phyloP scores from a whole-genome alignment of 2,113 vertebrate species.

The Spheniscus mendiculus region DNA sequence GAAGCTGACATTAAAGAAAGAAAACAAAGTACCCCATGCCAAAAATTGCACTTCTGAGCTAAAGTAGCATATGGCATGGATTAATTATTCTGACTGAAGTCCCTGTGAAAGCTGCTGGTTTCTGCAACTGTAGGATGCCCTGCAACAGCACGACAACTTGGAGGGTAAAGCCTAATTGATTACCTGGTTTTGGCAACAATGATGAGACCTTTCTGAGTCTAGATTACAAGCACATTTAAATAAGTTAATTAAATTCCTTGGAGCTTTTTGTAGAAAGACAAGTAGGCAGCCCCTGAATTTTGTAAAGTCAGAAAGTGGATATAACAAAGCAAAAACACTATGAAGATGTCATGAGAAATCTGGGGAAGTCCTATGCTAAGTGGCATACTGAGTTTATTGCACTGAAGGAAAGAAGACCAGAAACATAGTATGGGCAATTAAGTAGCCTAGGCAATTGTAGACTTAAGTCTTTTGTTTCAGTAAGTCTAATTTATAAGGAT shows the following conservation, averaged over 20 bases:
- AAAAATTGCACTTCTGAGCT: not conserved
- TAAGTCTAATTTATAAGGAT: not conserved
- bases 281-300: not conserved
- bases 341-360: not conserved
- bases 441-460: not conserved
- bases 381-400: not conserved
- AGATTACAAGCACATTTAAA: not conserved
- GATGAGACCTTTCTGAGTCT: not conserved
- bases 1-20: not conserved
- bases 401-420: not conserved
- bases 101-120: not conserved
- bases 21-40: not conserved
- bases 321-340: not conserved
- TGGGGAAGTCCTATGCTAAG: not conserved
- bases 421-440: not conserved
- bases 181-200: not conserved
- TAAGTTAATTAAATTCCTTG: not conserved
- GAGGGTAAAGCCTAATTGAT: not conserved
- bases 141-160: not conserved
- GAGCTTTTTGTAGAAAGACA: not conserved
- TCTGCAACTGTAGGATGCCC: not conserved
- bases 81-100: slow-evolving; percentile 36
- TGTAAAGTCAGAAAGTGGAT: not conserved
- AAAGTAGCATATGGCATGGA: not conserved
- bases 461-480: not conserved